These are phyloP conservation scores for Theristicus caerulescens DNA, from an alignment of 2,113 vertebrate species.

Conservation along the genomic window DNA sequence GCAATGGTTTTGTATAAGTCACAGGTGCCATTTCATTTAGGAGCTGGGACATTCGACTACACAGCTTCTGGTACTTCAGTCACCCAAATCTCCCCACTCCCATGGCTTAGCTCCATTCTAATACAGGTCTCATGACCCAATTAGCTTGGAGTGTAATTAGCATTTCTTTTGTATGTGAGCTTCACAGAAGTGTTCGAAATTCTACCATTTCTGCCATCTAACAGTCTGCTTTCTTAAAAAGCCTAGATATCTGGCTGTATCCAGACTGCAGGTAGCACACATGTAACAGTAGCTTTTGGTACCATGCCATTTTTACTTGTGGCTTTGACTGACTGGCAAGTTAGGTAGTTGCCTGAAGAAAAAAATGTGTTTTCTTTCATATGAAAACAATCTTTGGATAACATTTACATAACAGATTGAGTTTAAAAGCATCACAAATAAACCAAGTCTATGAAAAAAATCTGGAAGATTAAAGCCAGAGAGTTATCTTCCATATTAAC, in stretches of 20 bases:
- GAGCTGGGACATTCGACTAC: background rate
- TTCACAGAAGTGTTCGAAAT: background rate
- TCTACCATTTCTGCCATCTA: background rate
- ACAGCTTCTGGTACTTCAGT: background rate
- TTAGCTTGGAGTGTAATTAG: background rate
- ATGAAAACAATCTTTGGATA: background rate
- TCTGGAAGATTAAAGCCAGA: background rate
- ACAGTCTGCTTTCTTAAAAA: background rate
- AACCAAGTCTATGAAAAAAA: background rate
- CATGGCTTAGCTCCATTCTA: background rate
- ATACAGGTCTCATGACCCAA: background rate
- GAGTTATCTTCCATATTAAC: background rate
- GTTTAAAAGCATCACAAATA: background rate
- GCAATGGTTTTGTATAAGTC: background rate
- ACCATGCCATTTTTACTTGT: background rate
- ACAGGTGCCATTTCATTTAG: background rate
- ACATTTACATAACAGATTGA: background rate
- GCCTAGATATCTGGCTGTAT: background rate
- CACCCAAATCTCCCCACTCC: background rate
- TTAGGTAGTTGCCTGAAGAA: background rate
- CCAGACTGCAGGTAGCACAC: background rate
- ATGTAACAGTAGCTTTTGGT: background rate
- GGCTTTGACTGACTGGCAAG: background rate
- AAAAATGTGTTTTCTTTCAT: background rate
- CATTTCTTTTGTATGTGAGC: background rate